Evolutionary conservation across 2,797 vertebrate species (phyloP), one percentile per base, ranked within the genome.

Genomic region (Eleutherodactylus coqui): DNA sequence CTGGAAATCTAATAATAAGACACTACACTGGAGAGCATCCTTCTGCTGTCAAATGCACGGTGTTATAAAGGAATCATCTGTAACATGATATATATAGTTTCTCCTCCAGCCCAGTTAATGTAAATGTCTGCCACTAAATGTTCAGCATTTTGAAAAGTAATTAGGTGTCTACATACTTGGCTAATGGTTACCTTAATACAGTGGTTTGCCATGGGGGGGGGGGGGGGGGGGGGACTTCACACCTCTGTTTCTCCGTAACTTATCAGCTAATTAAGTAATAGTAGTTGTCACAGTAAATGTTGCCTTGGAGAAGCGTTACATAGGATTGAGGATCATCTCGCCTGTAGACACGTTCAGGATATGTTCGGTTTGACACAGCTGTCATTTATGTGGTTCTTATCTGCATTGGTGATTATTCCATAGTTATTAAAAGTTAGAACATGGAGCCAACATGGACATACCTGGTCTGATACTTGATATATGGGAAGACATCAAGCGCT

Each of bases 211-310:
- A 45, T 58, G 32, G 69, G 29, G n/a, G n/a, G n/a, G n/a, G n/a
- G n/a, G 38, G 19, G 41, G n/a, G n/a, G n/a, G n/a, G n/a, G n/a
- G 38, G 19, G 41, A 60, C 32, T 43, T 27, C 53, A n/a, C n/a
- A 32, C 82, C 29, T 49, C n/a, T 1, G 11, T 45, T 45, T 75
- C 53, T 60, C 36, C 41, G n/a, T 60, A 41, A 75, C 70, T 10
- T 64, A 49, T 8, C 55, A 76, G 82, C 82, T 84, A 84, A 84
- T 84, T 83, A 83, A 75, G 73, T 60, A 84, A 77, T 67, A 64
- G 75, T 10, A 84, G 55, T 64, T 84, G 73, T 77, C 82, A 77
- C 29, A 34, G 49, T 58, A 77, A 64, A 73, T 45, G 62, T 34
- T 49, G 41, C 41, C 34, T 60, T 38, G 41, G 67, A 67, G 34